These are phyloP conservation scores for Alaudala cheleensis DNA, from an alignment of 2,113 vertebrate species.

Conservation along the genomic window DNA sequence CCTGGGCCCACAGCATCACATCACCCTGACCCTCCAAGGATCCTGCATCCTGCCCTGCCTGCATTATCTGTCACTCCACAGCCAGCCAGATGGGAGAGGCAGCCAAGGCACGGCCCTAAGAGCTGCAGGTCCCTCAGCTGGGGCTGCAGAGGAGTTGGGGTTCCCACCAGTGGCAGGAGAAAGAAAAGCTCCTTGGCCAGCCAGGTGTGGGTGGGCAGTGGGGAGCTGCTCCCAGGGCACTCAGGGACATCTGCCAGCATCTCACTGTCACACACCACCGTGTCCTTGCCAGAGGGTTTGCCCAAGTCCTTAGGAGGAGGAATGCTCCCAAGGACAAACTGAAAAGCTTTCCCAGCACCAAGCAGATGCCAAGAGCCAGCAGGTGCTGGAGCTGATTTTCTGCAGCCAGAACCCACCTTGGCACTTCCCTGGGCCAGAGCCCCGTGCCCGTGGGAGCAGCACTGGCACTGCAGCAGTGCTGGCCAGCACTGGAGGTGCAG, in stretches of 20 bases:
- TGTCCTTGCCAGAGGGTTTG: neutral
- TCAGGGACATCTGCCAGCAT: neutral
- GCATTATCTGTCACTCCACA: neutral
- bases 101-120: no score
- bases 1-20: accelerated
- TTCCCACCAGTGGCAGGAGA: neutral
- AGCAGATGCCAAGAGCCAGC: neutral
- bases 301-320: neutral
- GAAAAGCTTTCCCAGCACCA: neutral
- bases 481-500: neutral
- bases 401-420: neutral
- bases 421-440: neutral
- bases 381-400: neutral
- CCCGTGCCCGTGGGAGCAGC: accelerated
- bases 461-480: neutral
- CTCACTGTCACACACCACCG: neutral
- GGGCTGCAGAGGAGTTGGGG: neutral
- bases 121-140: neutral
- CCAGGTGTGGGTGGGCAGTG: no score
- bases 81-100: neutral
- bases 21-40: neutral
- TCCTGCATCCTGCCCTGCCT: neutral
- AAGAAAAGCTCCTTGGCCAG: neutral
- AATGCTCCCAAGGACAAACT: neutral
- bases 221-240: accelerated